These are phyloP conservation scores for Drosophila pectinifera DNA, from an alignment of 1,140 invertebrate species.

Conservation along the genomic window DNA sequence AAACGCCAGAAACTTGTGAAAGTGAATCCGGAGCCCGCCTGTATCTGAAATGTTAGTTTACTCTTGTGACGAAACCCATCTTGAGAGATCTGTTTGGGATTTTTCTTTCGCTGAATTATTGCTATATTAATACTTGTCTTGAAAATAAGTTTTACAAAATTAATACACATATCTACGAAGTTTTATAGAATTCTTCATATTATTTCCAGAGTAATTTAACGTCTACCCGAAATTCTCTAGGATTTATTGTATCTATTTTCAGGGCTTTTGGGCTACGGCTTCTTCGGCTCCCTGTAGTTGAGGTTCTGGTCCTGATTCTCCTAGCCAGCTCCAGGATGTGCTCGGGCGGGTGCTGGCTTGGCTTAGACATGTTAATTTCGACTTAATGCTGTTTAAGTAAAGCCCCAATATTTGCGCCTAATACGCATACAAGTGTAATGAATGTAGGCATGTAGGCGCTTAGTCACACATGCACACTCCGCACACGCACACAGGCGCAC, in stretches of 20 bases:
- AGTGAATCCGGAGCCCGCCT: too few relatives aligned
- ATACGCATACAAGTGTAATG: constrained; percentile 81
- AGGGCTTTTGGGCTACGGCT: too few relatives aligned
- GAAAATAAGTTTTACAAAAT: too few relatives aligned
- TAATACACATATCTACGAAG: too few relatives aligned
- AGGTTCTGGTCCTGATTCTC: background rate
- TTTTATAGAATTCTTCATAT: too few relatives aligned
- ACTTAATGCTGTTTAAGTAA: constrained; percentile 83
- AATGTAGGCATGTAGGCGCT: constrained; percentile 77
- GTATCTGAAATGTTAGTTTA: too few relatives aligned
- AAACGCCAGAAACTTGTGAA: too few relatives aligned
- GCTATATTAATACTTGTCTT: too few relatives aligned
- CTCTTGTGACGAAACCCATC: too few relatives aligned
- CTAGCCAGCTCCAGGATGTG: background rate
- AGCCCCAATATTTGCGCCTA: constrained; percentile 82
- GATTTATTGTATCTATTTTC: background rate
- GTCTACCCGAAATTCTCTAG: background rate
- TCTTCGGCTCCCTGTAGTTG: background rate
- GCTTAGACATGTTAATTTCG: constrained; percentile 80
- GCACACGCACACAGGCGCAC: constrained; percentile 22
- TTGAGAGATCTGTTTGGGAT: too few relatives aligned
- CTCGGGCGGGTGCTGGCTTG: constrained; percentile 26
- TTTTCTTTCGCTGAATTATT: too few relatives aligned
- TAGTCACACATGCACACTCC: constrained; percentile 43
- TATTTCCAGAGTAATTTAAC: background rate